Evolutionary conservation across 2,888 invertebrate species (phyloP).

Genomic region (Drosophila atroscutellata): DNA sequence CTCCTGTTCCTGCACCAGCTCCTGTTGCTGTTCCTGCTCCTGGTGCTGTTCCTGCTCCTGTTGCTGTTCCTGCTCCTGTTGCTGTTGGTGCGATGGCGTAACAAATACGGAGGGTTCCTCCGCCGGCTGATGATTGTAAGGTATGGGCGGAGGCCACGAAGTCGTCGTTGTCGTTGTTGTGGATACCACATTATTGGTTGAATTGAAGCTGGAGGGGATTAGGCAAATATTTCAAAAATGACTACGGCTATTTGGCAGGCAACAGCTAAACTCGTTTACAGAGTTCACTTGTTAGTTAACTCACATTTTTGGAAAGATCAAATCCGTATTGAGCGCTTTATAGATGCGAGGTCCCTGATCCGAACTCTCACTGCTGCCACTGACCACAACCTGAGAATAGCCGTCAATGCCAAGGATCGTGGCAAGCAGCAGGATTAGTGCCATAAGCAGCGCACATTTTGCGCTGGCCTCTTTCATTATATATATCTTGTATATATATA

Average conservation of each 20-base stretch:
- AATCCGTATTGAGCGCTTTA: conserved; percentile 82
- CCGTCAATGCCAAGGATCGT: conserved; percentile 36
- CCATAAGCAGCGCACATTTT: conserved; percentile 44
- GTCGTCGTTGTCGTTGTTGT: conserved; percentile 58
- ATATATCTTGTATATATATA: not conserved
- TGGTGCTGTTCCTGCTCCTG: not conserved
- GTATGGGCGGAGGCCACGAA: conserved; percentile 52
- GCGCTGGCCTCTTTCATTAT: conserved; percentile 51
- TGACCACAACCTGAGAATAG: conserved; percentile 77
- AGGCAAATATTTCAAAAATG: not conserved
- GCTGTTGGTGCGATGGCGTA: conserved; percentile 41
- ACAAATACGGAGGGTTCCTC: conserved; percentile 51
- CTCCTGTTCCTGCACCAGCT: not conserved
- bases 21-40: not conserved
- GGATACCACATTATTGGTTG: conserved; percentile 79
- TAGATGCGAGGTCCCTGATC: conserved; percentile 80
- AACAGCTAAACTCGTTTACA: too few relatives aligned
- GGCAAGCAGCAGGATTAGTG: conserved; percentile 21
- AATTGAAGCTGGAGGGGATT: conserved; percentile 76
- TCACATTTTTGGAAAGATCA: conserved; percentile 83
- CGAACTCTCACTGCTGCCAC: conserved; percentile 49
- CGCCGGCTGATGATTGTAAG: conserved; percentile 63
- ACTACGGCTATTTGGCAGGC: too few relatives aligned
- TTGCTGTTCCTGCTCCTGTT: not conserved
- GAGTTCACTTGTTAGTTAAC: conserved; percentile 25